Base-by-base conservation (phyloP, 2,888 invertebrate genomes). In the Ryuthela nishihirai region DNA sequence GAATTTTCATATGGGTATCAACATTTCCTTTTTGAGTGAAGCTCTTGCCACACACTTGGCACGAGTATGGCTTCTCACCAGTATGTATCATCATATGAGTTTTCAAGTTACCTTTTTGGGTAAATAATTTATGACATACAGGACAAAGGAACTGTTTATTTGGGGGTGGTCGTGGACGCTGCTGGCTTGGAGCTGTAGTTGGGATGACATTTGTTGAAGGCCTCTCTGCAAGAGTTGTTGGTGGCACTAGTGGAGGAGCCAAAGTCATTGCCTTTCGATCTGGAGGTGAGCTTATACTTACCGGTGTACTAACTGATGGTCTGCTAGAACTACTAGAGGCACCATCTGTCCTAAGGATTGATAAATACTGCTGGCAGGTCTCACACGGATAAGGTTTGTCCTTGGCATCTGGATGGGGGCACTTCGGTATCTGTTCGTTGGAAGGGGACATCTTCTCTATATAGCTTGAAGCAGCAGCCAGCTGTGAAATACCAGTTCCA, bases 1-100 rank as follows among this genome's bases (percentile, higher is more conserved):
- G 68, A 32, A 68, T 68, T 46, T 67, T 67, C 62, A 68, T 67
- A 38, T 68, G 68, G 29, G 67, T 67, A 43, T 68, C 68, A 26
- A 68, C 67, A 43, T 68, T 68, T 23, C 68, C 68, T 56, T 68
- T 68, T 35, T 68, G 68, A 23, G 68, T 68, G 39, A 68, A 68
- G 58, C 65, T 65, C 56, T 67, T 67, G 20, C 68, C 68, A 49
- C 68, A 62, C 5, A 67, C 64, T 48, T 67, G 67, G 44, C 68
- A 68, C 9, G 61, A 50, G 29, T 65, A 68, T 7, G 68, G 68
- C 46, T 67, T 67, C 26, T 68, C 67, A 4, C 68, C 68, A 4
- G 67, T 66, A 42, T 68, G 68, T 17, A 67, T 68, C 67, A 68
- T 67, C 65, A 67, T 66, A 41, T 68, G 68, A 23, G 68, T 68